Percentiles rank a stretch among this genome's conserved stretches.
Evolutionary conservation across 2,113 vertebrate species (phyloP).

Genomic region (Rhegmatorhina hoffmannsi): DNA sequence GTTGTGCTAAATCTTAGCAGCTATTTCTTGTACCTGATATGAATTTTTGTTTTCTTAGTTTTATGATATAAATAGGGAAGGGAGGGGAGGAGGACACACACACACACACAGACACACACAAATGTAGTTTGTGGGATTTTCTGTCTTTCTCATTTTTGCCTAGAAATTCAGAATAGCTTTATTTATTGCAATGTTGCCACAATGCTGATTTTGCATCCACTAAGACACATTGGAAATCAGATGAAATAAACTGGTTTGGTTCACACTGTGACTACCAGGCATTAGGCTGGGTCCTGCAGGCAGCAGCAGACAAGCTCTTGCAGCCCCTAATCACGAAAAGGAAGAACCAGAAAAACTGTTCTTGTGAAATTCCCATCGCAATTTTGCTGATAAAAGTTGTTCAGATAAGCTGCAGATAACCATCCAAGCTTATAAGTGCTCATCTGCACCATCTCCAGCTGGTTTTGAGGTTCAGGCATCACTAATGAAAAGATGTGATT

Average conservation of each 20-base stretch:
- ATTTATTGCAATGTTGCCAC: background rate
- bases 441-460: conserved; percentile 49
- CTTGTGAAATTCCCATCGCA: conserved; percentile 21
- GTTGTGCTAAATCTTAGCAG: background rate
- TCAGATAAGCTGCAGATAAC: conserved; percentile 57
- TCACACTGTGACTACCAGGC: background rate
- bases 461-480: conserved; percentile 44
- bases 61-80: background rate
- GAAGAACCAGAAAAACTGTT: background rate
- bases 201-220: background rate
- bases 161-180: background rate
- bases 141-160: background rate
- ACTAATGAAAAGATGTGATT: conserved; percentile 51
- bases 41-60: background rate
- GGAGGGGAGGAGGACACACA: no score
- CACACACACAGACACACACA: background rate
- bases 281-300: background rate
- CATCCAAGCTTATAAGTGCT: conserved; percentile 34
- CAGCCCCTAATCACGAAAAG: background rate
- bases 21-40: background rate
- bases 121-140: background rate
- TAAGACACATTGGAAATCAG: background rate
- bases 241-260: background rate
- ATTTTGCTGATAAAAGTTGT: conserved; percentile 36
- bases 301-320: background rate